A percentile compares a stretch with the other conserved stretches of the same genome.
Evolutionary conservation across 2,797 vertebrate species (phyloP).

Genomic region (Poecilia gillii): DNA sequence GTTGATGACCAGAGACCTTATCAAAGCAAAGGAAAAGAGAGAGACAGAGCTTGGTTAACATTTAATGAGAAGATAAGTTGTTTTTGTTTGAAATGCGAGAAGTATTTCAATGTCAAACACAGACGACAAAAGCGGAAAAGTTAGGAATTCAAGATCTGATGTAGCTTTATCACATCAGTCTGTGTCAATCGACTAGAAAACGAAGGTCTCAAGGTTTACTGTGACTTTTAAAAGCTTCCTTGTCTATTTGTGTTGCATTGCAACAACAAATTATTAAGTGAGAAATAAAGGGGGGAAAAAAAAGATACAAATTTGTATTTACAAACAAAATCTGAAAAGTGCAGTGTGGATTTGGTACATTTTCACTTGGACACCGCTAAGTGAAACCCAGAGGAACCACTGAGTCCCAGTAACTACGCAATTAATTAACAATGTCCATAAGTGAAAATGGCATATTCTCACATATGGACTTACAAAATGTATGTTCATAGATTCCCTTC

Average conservation of each 20-base stretch:
- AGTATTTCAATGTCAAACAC: conserved; percentile 5
- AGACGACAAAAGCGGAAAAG: background rate
- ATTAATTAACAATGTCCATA: too few relatives aligned
- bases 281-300: background rate
- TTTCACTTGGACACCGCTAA: background rate
- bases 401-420: too few relatives aligned
- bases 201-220: background rate
- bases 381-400: too few relatives aligned
- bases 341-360: background rate
- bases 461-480: background rate
- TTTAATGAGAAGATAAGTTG: conserved; percentile 48
- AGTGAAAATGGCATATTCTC: too few relatives aligned
- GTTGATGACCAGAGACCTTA: conserved; percentile 66
- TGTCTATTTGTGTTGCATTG: background rate
- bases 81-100: conserved; percentile 6
- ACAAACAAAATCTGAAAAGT: background rate
- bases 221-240: background rate
- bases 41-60: conserved; percentile 55
- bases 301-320: background rate
- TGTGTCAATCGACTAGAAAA: background rate
- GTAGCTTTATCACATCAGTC: background rate
- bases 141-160: conserved; percentile 6
- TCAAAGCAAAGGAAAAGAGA: conserved; percentile 61
- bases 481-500: background rate
- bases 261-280: background rate